A percentile compares a stretch with the other conserved stretches of the same genome.
These are phyloP conservation scores for Artibeus jamaicensis DNA, from an alignment of 2,797 vertebrate genomes.

Conservation along the genomic window DNA sequence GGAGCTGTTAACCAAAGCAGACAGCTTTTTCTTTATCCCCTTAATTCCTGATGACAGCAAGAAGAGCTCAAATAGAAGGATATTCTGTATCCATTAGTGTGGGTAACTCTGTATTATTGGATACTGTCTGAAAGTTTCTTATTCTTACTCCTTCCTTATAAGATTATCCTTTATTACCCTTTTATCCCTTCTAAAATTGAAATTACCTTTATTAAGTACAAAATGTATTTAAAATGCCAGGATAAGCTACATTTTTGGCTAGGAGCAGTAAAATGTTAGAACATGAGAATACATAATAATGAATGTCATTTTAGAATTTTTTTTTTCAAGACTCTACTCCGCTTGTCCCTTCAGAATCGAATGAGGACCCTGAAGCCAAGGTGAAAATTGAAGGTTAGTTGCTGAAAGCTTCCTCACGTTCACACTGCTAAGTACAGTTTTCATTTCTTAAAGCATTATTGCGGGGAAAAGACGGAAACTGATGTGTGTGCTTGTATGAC, in stretches of 20 bases:
- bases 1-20: background rate
- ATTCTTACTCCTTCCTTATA: background rate
- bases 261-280: background rate
- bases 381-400: slow-evolving; percentile 81
- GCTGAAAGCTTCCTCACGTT: background rate
- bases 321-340: slow-evolving; percentile 76
- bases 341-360: slow-evolving; percentile 64
- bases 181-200: background rate
- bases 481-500: background rate
- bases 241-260: background rate
- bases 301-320: slow-evolving; percentile 57
- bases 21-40: background rate
- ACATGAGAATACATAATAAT: background rate
- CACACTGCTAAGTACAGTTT: background rate
- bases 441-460: background rate
- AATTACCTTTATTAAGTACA: background rate
- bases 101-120: background rate
- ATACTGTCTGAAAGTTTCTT: slow-evolving; percentile 22
- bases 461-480: background rate
- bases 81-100: background rate
- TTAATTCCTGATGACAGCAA: slow-evolving; percentile 35
- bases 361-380: slow-evolving; percentile 73
- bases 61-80: background rate
- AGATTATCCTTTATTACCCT: background rate
- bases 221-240: background rate